Conservation (phyloP, 1,140 invertebrate genomes). For the Anadara kagoshimensis region DNA sequence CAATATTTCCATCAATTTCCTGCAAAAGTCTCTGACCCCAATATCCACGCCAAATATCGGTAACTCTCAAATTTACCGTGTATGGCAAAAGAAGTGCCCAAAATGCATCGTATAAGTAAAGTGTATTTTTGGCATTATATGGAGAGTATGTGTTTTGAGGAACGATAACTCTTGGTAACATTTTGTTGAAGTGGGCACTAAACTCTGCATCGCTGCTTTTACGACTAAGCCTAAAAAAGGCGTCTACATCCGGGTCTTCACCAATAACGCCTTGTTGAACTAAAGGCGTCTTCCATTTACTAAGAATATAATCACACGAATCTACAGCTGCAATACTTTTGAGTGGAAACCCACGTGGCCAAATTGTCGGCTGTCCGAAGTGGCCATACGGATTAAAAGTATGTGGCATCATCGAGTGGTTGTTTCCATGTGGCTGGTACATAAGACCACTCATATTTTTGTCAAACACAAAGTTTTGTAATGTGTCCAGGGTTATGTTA, state of each 20-base stretch:
- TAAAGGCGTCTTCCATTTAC: neutral
- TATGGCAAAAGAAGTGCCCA: neutral
- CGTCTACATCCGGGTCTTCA: neutral
- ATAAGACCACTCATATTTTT: neutral
- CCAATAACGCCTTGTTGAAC: neutral
- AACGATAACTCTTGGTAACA: neutral
- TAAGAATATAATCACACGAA: neutral
- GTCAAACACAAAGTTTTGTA: neutral
- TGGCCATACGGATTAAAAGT: neutral
- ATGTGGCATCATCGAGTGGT: neutral
- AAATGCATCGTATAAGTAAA: neutral
- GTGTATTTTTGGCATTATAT: neutral
- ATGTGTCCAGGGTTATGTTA: neutral
- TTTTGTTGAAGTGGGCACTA: neutral
- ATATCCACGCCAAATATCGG: neutral
- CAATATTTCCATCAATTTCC: neutral
- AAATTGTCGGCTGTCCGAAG: neutral
- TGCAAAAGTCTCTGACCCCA: neutral
- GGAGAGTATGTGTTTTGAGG: neutral
- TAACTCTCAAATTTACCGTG: neutral
- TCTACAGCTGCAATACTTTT: neutral
- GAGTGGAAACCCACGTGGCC: neutral
- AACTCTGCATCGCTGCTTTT: neutral
- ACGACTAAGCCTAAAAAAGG: neutral
- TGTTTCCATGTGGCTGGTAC: neutral